These are phyloP conservation scores for Aleiodes leptofemur DNA, from an alignment of 2,888 invertebrate genomes.

Conservation along the genomic window DNA sequence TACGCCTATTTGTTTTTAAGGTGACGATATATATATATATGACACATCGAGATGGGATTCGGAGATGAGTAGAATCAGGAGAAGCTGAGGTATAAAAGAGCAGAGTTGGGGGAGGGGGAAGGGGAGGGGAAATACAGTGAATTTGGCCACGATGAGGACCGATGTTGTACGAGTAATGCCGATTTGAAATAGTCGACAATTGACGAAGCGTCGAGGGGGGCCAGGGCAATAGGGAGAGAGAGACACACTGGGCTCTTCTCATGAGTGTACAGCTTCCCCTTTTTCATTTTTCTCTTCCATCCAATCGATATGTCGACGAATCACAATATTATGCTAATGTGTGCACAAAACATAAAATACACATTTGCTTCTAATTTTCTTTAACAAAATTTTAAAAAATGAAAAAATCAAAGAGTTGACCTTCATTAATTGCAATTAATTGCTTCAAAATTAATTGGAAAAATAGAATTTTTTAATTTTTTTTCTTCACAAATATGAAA, in stretches of 20 bases:
- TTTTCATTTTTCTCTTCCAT: slow-evolving; percentile 68
- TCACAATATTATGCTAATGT: slow-evolving; percentile 51
- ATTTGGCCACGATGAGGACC: slow-evolving; percentile 58
- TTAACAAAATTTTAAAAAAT: too few species aligned
- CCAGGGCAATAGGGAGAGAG: slow-evolving; percentile 58
- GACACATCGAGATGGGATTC: slow-evolving; percentile 6
- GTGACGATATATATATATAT: too few species aligned
- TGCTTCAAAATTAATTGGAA: not conserved
- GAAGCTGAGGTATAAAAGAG: not conserved
- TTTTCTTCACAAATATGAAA: not conserved
- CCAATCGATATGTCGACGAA: slow-evolving; percentile 60
- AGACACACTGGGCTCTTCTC: slow-evolving; percentile 64
- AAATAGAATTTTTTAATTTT: too few species aligned
- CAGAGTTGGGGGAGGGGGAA: not conserved
- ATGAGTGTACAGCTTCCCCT: slow-evolving; percentile 71
- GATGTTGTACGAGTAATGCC: slow-evolving; percentile 62
- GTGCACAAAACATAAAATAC: not conserved
- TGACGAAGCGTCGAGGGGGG: slow-evolving; percentile 65
- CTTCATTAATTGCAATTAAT: too few species aligned
- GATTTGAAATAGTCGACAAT: slow-evolving; percentile 70
- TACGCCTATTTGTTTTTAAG: too few species aligned
- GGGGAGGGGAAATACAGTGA: slow-evolving; percentile 46
- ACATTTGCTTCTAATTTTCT: too few species aligned
- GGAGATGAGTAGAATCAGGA: slow-evolving; percentile 12
- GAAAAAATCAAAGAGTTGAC: too few species aligned